Conservation (phyloP, 1,140 invertebrate species). For the Eueides isabella region DNA sequence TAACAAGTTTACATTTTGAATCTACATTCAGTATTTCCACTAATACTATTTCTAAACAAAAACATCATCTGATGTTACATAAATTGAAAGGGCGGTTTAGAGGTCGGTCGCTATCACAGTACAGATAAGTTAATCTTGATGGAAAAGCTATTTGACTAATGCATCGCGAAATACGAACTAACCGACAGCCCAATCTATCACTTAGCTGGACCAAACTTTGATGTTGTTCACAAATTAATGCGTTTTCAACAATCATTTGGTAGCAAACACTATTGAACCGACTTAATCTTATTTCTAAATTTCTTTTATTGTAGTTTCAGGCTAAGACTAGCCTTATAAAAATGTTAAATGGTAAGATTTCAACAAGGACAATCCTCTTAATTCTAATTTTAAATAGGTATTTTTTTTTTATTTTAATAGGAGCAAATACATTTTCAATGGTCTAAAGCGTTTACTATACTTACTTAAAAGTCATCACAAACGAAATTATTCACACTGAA, state of each 20-base stretch:
- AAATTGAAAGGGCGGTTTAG: constrained; percentile 26
- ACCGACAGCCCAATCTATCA: constrained; percentile 52
- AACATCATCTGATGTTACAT: background rate
- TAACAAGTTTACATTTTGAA: too few species aligned
- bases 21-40: background rate
- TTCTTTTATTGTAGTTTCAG: too few species aligned
- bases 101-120: constrained; percentile 41
- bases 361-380: too few species aligned
- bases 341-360: too few species aligned
- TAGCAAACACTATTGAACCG: background rate
- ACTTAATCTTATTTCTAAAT: too few species aligned
- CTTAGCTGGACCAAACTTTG: constrained; percentile 43
- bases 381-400: too few species aligned
- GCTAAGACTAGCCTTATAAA: too few species aligned
- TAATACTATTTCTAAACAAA: constrained; percentile 5
- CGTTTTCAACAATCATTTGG: background rate
- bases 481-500: too few species aligned
- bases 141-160: constrained; percentile 69
- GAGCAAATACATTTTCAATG: too few species aligned
- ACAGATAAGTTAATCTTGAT: constrained; percentile 70
- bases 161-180: constrained; percentile 44
- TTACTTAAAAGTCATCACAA: too few species aligned
- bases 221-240: constrained; percentile 1
- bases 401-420: too few species aligned
- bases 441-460: too few species aligned